Conservation (phyloP, 2,888 invertebrate species). For the Kuschelorhynchus macadamiae region DNA sequence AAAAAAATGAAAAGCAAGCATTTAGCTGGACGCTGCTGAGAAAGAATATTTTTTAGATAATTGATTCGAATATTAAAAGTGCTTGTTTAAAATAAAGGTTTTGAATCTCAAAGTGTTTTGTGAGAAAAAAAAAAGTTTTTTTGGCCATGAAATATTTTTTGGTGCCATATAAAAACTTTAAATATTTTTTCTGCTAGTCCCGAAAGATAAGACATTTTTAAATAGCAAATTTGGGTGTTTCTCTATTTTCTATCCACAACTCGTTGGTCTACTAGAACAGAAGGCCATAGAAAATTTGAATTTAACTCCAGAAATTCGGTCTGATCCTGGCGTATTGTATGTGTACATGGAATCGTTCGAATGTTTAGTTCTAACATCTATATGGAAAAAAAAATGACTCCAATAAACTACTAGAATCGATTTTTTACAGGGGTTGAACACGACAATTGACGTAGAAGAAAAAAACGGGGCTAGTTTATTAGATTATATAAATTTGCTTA, state of each 20-base stretch:
- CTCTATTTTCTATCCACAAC: slow-evolving; percentile 9
- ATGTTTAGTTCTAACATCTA: slow-evolving; percentile 3
- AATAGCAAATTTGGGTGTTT: not conserved
- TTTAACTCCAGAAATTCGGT: slow-evolving; percentile 6
- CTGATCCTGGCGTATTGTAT: not conserved
- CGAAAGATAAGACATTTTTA: slow-evolving; percentile 16
- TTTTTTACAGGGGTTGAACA: not conserved
- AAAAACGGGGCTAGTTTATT: not conserved
- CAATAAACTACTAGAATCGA: not conserved
- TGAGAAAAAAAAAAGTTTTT: too few relatives aligned
- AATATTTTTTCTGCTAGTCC: slow-evolving; percentile 7
- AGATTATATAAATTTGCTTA: not conserved
- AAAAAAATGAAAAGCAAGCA: too few relatives aligned
- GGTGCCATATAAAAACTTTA: slow-evolving; percentile 10
- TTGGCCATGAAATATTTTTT: slow-evolving; percentile 23
- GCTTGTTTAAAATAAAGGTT: too few relatives aligned
- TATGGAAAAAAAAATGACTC: slow-evolving; percentile 4
- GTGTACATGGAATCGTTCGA: slow-evolving; percentile 3
- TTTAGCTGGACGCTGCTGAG: too few relatives aligned
- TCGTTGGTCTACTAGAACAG: slow-evolving; percentile 23
- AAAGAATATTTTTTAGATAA: too few relatives aligned
- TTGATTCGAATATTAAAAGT: too few relatives aligned
- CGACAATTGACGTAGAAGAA: slow-evolving; percentile 1
- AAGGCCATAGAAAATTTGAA: slow-evolving; percentile 15
- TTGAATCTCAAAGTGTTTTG: too few relatives aligned